Conservation (phyloP, 2,797 vertebrate species). For the Dicrostonyx torquatus region DNA sequence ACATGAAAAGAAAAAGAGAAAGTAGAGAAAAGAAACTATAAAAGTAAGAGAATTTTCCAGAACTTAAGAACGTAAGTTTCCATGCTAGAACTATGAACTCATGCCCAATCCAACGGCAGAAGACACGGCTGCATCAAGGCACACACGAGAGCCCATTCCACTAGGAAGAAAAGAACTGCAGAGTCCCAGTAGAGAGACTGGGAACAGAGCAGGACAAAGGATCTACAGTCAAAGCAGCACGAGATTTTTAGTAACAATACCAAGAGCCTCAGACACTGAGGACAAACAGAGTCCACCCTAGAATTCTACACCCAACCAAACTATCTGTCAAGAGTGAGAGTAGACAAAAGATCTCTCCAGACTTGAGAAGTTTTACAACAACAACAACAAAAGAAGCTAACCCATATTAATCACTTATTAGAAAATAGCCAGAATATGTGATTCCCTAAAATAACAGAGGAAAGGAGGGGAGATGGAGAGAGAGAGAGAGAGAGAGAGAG, state of each 20-base stretch:
- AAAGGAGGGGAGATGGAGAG: neutral
- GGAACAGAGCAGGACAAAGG: neutral
- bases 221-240: neutral
- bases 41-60: neutral
- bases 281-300: neutral
- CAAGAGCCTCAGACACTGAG: neutral
- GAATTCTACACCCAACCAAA: conserved; percentile 33
- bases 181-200: neutral
- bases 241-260: neutral
- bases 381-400: neutral
- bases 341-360: neutral
- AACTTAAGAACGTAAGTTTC: neutral
- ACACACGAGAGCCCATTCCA: no score
- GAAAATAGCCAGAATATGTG: neutral
- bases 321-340: neutral
- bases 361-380: neutral
- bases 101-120: neutral
- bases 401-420: neutral
- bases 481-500: neutral
- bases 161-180: neutral
- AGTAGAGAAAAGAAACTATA: neutral
- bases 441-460: neutral
- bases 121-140: neutral
- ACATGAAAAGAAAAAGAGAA: neutral
- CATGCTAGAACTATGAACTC: neutral